Base-by-base conservation (phyloP, 2,888 invertebrate species). In the Fissipunctia ypsillon region DNA sequence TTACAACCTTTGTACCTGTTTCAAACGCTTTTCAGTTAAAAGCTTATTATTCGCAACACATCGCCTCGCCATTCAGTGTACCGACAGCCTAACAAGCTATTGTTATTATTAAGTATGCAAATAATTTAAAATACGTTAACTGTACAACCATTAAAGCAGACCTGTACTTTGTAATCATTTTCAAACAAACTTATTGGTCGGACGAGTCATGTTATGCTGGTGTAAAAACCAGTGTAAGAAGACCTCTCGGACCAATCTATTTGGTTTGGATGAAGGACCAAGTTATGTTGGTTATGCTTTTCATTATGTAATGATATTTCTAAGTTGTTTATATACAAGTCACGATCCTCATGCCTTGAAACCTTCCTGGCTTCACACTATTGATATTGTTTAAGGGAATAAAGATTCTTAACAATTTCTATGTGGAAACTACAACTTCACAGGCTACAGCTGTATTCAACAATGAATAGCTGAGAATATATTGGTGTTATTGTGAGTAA, bases 311-410 rank as follows among this genome's bases (percentile, higher is more conserved):
- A 88, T 75, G 61, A 56, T 70, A 61, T 69, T 75, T 78, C 72
- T 66, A 22, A 38, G 63, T 64, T 69, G 78, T 89, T 85, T 72
- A 83, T 84, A 88, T 80, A 80, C 84, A 50, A 80, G 81, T 90
- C 89, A 90, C 89, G 89, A 84, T 78, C 57, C 22, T 56, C 72
- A 64, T 45, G 78, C 74, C 71, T 77, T 70, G 52, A 73, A 71
- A 81, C 77, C 87, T 89, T 90, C 88, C 89, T 88, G 87, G 65
- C 84, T 85, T 87, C 63, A 59, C 64, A 69, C 64, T 74, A 50
- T 71, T 60, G 71, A 79, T 86, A 86, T 86, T 84, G 84, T 86
- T 76, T 74, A 77, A 73, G 66, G 73, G 80, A 81, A 75, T 83
- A 83, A 80, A 71, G 67, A 67, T 45, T 64, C 63, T 63, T 45